Conservation (phyloP, 2,113 vertebrate species). For the Macquaria australasica region DNA sequence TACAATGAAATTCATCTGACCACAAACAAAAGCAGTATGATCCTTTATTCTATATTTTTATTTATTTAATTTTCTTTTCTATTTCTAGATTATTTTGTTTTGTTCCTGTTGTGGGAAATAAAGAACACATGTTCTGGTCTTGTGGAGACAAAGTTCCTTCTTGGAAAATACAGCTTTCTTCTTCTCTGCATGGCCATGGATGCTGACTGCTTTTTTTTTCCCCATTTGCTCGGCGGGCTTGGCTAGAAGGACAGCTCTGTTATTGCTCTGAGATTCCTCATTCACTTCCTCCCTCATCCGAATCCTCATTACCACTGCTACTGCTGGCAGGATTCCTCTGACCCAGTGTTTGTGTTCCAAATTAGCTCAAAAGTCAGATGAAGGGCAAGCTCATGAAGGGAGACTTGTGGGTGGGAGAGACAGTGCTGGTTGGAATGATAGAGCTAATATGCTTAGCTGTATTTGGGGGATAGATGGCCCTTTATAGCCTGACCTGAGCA, state of each 20-base stretch:
- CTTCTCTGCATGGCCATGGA: not conserved
- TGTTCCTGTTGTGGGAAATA: not conserved
- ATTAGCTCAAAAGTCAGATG: conserved; percentile 70
- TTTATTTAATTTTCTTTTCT: conserved; percentile 13
- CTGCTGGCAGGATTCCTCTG: conserved; percentile 60
- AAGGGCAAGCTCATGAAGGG: conserved; percentile 61
- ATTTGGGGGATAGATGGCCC: conserved; percentile 34
- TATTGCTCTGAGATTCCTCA: conserved; percentile 42
- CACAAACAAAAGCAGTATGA: conserved; percentile 30
- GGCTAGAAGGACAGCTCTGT: conserved; percentile 13
- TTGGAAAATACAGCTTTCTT: not conserved
- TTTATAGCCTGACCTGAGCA: conserved; percentile 44
- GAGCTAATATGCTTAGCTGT: conserved; percentile 53
- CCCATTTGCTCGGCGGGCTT: not conserved
- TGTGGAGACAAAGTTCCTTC: not conserved
- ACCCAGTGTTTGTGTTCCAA: conserved; percentile 64
- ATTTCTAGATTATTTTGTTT: not conserved
- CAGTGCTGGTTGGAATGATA: conserved; percentile 29
- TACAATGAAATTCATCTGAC: conserved; percentile 30
- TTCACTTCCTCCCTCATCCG: conserved; percentile 40
- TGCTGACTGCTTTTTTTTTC: not conserved
- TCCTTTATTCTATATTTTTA: conserved; percentile 20
- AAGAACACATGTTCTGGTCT: conserved; percentile 1
- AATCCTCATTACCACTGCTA: conserved; percentile 63
- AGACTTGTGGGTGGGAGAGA: conserved; percentile 49